Conservation (phyloP, 2,113 vertebrate species). For the Caracal caracal region DNA sequence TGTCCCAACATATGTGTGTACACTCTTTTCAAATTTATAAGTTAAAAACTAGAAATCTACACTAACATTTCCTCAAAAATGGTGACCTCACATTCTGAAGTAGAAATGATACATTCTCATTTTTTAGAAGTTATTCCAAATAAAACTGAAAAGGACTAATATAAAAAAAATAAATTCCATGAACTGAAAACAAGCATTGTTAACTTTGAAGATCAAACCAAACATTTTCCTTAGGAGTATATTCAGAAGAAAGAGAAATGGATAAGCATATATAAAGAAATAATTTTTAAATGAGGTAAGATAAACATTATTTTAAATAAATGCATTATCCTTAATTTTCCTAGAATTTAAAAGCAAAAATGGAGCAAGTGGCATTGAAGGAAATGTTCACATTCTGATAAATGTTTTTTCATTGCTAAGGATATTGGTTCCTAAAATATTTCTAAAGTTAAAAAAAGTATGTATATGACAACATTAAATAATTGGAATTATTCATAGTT, state of each 20-base stretch:
- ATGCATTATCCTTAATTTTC: conserved; percentile 4
- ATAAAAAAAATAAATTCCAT: not conserved
- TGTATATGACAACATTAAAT: not conserved
- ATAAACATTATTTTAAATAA: not conserved
- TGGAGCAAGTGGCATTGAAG: not conserved
- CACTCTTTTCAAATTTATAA: not conserved
- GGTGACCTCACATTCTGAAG: not conserved
- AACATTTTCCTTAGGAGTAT: not conserved
- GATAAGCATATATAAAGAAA: not conserved
- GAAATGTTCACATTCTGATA: not conserved
- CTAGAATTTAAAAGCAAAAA: not conserved
- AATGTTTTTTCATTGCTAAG: not conserved
- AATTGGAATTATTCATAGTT: not conserved
- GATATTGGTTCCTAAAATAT: not conserved
- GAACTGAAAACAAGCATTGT: not conserved
- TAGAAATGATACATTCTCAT: conserved; percentile 5
- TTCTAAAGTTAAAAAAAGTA: not conserved
- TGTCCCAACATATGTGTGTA: not conserved
- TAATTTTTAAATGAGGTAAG: not conserved
- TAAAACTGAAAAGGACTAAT: not conserved
- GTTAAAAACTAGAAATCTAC: not conserved
- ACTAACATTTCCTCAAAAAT: not conserved
- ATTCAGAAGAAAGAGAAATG: not conserved
- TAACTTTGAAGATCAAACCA: not conserved
- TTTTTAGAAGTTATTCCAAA: not conserved